Percentiles rank a stretch among this genome's conserved stretches.
phyloP scores from a whole-genome alignment of 2,113 vertebrate species.

The Rhegmatorhina hoffmannsi region DNA sequence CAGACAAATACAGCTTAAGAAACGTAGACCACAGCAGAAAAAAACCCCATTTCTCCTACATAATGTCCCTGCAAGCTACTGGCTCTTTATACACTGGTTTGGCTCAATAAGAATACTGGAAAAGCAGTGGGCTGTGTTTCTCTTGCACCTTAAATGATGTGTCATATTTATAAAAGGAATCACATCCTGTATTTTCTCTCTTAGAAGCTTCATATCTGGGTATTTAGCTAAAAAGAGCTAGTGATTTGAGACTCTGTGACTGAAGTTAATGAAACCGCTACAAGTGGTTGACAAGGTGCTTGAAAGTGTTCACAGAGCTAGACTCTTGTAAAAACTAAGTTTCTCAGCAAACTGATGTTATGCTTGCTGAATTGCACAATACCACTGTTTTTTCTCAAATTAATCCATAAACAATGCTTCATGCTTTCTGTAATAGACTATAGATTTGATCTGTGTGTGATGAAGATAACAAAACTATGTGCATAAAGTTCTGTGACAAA shows the following conservation, averaged over 20 bases:
- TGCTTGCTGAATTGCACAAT: not conserved
- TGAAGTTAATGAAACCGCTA: not conserved
- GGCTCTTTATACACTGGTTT: not conserved
- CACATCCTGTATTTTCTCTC: not conserved
- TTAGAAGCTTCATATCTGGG: not conserved
- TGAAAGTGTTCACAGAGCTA: not conserved
- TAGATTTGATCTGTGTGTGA: not conserved
- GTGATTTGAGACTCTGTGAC: not conserved
- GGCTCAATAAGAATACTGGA: not conserved
- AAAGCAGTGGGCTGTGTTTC: not conserved
- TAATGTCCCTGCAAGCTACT: not conserved
- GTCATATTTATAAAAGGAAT: not conserved
- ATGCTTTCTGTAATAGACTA: not conserved
- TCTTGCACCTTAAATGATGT: not conserved
- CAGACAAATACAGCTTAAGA: not conserved
- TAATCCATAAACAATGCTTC: not conserved
- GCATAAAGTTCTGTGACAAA: not conserved
- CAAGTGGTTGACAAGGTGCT: not conserved
- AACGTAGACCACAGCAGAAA: not conserved
- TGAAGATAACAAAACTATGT: not conserved
- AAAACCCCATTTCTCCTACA: not conserved
- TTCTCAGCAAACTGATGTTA: not conserved
- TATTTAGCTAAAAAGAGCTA: not conserved
- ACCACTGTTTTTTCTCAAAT: not conserved
- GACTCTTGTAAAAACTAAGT: not conserved